Percentiles rank a stretch among this genome's conserved stretches.
phyloP scores from a whole-genome alignment of 2,797 vertebrate genomes.

The Gallinago solitaria region DNA sequence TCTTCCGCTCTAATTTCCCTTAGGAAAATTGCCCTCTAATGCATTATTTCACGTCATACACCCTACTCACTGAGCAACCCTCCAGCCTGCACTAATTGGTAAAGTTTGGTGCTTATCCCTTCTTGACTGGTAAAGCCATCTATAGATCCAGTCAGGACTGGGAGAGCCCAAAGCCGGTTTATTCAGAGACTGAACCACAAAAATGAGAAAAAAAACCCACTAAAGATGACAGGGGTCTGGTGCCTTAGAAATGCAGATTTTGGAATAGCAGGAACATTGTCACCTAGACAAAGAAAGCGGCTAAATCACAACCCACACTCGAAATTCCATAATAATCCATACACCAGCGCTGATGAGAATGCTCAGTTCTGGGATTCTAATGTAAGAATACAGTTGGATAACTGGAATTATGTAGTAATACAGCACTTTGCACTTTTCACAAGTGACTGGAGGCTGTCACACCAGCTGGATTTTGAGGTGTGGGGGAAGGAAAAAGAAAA shows the following conservation, averaged over 20 bases:
- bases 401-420: not conserved
- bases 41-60: constrained; percentile 16
- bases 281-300: not conserved
- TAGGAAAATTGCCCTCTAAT: constrained; percentile 58
- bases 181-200: not conserved
- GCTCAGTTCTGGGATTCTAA: not conserved
- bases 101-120: not conserved
- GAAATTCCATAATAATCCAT: not conserved
- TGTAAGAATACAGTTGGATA: not conserved
- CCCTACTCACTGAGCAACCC: not conserved
- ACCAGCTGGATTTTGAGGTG: not conserved
- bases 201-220: not conserved
- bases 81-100: constrained; percentile 13
- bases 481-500: no score
- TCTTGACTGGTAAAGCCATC: not conserved
- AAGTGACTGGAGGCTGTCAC: not conserved
- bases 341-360: not conserved
- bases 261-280: not conserved
- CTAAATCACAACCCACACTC: not conserved
- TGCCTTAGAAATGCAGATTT: rapidly evolving
- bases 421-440: not conserved
- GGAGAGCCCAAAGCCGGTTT: not conserved
- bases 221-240: not conserved
- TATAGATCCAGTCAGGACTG: not conserved
- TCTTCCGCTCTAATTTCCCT: constrained; percentile 51